phyloP scores from a whole-genome alignment of 2,113 vertebrate species.

The Caretta caretta region DNA sequence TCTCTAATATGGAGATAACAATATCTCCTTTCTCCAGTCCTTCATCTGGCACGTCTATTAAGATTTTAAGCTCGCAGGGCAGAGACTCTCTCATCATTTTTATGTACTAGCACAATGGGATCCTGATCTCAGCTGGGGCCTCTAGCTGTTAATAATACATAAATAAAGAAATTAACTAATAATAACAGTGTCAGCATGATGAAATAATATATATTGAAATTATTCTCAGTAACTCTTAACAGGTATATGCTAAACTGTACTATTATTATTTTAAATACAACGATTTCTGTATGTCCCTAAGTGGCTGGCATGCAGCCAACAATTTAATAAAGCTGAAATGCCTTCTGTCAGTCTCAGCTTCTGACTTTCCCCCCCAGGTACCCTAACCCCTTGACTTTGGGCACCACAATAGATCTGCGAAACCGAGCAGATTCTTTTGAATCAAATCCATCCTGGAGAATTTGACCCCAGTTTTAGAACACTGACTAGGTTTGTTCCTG shows the following conservation, averaged over 20 bases:
- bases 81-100: neutral
- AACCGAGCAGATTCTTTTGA: slow-evolving; percentile 33
- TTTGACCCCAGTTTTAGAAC: slow-evolving; percentile 6
- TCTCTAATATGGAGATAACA: fast-evolving
- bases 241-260: neutral
- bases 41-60: neutral
- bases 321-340: slow-evolving; percentile 7
- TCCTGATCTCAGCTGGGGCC: neutral
- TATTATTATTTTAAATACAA: neutral
- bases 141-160: neutral
- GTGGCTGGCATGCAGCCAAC: neutral
- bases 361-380: neutral
- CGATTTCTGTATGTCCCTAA: neutral
- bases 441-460: slow-evolving; percentile 33
- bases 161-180: neutral
- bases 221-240: neutral
- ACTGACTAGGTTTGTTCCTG: slow-evolving; percentile 44
- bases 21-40: neutral
- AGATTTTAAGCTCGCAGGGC: neutral
- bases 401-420: neutral
- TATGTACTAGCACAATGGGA: fast-evolving
- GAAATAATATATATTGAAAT: neutral
- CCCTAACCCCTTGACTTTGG: neutral
- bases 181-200: neutral
- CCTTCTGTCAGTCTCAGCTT: neutral